A percentile compares a stretch with the other conserved stretches of the same genome.
These are phyloP conservation scores for Drosophila mimica DNA, from an alignment of 2,888 invertebrate species.

Conservation along the genomic window DNA sequence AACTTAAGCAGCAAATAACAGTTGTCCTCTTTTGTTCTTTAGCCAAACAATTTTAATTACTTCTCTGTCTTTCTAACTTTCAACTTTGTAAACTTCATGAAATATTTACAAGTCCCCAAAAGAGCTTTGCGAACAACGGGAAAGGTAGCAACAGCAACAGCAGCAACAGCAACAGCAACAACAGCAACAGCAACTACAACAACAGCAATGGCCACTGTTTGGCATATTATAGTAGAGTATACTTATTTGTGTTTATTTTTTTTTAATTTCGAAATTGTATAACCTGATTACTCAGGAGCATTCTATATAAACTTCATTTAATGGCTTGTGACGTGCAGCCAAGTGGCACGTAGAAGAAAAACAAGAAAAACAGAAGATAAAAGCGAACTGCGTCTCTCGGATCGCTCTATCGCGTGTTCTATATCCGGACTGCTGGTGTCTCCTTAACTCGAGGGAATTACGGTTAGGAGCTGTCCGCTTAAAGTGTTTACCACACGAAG, in stretches of 20 bases:
- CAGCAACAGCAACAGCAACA: not conserved
- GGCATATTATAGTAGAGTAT: constrained; percentile 25
- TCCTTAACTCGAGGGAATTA: constrained; percentile 31
- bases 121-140: not conserved
- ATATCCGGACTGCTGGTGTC: not conserved
- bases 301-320: constrained; percentile 42
- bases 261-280: constrained; percentile 74
- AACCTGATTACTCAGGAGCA: constrained; percentile 66
- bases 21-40: not conserved
- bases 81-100: not conserved
- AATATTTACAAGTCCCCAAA: constrained; percentile 9
- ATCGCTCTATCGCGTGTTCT: constrained; percentile 50
- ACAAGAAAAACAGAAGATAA: not conserved
- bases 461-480: constrained; percentile 24
- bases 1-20: not conserved
- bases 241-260: constrained; percentile 50
- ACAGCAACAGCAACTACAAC: not conserved
- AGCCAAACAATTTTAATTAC: constrained; percentile 8
- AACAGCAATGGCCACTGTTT: constrained; percentile 17
- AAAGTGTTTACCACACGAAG: constrained; percentile 22
- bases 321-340: constrained; percentile 41
- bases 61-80: not conserved
- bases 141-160: not conserved
- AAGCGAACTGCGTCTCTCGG: constrained; percentile 14
- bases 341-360: not conserved